Evolutionary conservation across 2,888 invertebrate species (phyloP).

Genomic region (Actias luna): DNA sequence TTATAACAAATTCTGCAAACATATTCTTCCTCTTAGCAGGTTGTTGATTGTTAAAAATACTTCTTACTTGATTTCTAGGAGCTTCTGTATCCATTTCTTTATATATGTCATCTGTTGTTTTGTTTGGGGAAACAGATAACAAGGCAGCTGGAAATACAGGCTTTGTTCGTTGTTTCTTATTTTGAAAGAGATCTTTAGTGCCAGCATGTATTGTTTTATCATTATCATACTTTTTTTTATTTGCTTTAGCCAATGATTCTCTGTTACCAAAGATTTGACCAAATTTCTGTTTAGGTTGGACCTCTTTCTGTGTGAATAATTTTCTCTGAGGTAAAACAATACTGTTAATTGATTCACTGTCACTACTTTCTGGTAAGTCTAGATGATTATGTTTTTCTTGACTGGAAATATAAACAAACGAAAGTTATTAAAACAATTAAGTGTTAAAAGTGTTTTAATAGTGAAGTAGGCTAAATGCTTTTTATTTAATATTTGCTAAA

Average conservation of each 20-base stretch:
- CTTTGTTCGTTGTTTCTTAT: slow-evolving; percentile 39
- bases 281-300: slow-evolving; percentile 46
- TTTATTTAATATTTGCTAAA: no score
- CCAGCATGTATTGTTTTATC: slow-evolving; percentile 48
- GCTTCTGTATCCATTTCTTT: slow-evolving; percentile 40
- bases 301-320: slow-evolving; percentile 61
- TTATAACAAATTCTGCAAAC: slow-evolving; percentile 60
- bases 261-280: slow-evolving; percentile 44
- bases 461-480: no score
- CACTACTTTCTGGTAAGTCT: slow-evolving; percentile 67
- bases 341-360: slow-evolving; percentile 65
- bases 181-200: slow-evolving; percentile 56
- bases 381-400: slow-evolving; percentile 56
- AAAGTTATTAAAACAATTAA: no score
- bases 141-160: slow-evolving; percentile 58
- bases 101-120: slow-evolving; percentile 52
- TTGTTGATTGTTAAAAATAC: slow-evolving; percentile 55
- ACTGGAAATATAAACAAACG: slow-evolving; percentile 40
- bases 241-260: slow-evolving; percentile 48
- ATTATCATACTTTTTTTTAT: slow-evolving; percentile 37
- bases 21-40: slow-evolving; percentile 61
- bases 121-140: slow-evolving; percentile 55
- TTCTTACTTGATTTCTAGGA: slow-evolving; percentile 42
- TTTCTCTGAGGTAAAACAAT: slow-evolving; percentile 65
- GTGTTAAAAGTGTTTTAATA: no score